A percentile compares a stretch with the other conserved stretches of the same genome.
Evolutionary conservation across 2,797 vertebrate genomes (phyloP).

Genomic region (Craterocephalus amniculus): DNA sequence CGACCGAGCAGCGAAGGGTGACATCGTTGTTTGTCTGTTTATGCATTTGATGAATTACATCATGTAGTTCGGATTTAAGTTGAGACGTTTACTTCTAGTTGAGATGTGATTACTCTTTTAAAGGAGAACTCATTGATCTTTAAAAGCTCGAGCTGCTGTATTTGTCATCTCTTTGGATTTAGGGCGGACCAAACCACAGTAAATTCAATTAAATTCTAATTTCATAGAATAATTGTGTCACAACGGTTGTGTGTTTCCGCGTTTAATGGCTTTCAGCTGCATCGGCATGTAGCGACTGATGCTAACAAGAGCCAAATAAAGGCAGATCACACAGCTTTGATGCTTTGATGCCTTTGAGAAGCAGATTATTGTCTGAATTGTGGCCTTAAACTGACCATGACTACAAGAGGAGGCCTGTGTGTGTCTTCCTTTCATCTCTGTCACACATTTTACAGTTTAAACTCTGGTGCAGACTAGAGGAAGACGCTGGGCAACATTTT

Average conservation of each 20-base stretch:
- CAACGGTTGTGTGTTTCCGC: constrained; percentile 3
- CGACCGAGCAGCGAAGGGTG: background rate
- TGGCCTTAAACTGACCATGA: constrained; percentile 37
- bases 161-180: background rate
- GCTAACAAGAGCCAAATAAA: constrained; percentile 22
- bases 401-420: too few species aligned
- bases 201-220: too few species aligned
- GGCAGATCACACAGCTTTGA: constrained; percentile 17
- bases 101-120: background rate
- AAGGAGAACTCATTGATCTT: background rate
- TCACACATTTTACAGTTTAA: constrained; percentile 7
- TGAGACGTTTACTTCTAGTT: too few species aligned
- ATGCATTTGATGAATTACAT: background rate
- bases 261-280: constrained; percentile 15
- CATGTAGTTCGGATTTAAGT: background rate
- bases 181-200: background rate
- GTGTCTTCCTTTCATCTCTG: constrained; percentile 19
- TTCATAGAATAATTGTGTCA: background rate
- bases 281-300: constrained; percentile 5
- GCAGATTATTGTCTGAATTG: constrained; percentile 16
- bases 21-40: background rate
- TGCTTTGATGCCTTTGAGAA: constrained; percentile 50
- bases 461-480: background rate
- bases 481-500: background rate
- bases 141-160: background rate